These are phyloP conservation scores for Drosophila mimetica DNA, from an alignment of 2,888 invertebrate genomes.

Conservation along the genomic window DNA sequence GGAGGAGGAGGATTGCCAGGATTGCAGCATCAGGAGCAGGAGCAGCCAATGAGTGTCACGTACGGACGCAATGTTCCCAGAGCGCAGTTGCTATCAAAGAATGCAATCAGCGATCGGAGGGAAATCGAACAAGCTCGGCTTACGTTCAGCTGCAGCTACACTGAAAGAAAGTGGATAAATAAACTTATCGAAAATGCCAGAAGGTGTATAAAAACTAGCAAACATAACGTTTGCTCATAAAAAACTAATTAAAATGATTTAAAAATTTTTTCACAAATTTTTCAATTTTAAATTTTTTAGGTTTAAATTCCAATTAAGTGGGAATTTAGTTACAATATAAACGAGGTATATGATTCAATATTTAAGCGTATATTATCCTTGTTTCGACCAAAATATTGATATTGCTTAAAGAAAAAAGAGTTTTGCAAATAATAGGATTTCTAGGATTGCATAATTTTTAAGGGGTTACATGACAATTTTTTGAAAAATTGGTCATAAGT, in stretches of 20 bases:
- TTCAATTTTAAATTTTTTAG: background rate
- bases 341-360: too few relatives aligned
- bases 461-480: too few relatives aligned
- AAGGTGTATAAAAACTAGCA: too few relatives aligned
- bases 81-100: slow-evolving; percentile 60
- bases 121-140: slow-evolving; percentile 68
- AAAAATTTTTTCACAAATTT: background rate
- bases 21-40: slow-evolving; percentile 21
- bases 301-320: too few relatives aligned
- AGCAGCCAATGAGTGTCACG: slow-evolving; percentile 68
- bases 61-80: slow-evolving; percentile 60
- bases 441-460: too few relatives aligned
- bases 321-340: too few relatives aligned
- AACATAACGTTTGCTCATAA: too few relatives aligned
- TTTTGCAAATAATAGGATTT: too few relatives aligned
- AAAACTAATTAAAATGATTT: too few relatives aligned
- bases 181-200: background rate
- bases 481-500: background rate
- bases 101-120: slow-evolving; percentile 74
- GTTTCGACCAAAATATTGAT: too few relatives aligned
- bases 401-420: too few relatives aligned
- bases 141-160: slow-evolving; percentile 30
- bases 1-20: slow-evolving; percentile 24
- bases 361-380: too few relatives aligned
- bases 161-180: background rate